phyloP scores from a whole-genome alignment of 2,888 invertebrate genomes.

The Amitus sp. region DNA sequence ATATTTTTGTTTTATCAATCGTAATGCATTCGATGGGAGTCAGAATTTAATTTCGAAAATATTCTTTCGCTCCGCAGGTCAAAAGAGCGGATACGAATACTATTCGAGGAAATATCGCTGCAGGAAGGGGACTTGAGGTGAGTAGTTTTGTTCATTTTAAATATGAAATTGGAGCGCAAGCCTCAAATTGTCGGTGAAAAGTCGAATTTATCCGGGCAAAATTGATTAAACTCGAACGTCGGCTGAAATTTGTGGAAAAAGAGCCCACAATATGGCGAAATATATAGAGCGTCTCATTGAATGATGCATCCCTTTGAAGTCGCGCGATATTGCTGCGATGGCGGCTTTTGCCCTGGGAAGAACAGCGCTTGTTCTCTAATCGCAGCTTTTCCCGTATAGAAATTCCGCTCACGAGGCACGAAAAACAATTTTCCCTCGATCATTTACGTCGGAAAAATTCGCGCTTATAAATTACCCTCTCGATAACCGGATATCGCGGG shows the following conservation, averaged over 20 bases:
- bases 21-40: no score
- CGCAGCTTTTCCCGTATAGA: background rate
- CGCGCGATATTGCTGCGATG: constrained; percentile 6
- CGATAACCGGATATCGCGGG: background rate
- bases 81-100: constrained; percentile 81
- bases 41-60: constrained; percentile 32
- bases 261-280: constrained; percentile 2
- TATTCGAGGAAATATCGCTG: constrained; percentile 83
- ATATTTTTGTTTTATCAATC: no score
- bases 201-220: background rate
- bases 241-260: constrained; percentile 21
- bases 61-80: constrained; percentile 67
- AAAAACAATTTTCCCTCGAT: background rate
- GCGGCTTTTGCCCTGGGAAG: constrained; percentile 2
- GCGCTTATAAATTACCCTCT: background rate
- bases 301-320: constrained; percentile 27
- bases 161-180: no score
- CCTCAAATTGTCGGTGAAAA: no score
- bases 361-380: constrained; percentile 9
- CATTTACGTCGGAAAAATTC: background rate
- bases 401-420: background rate
- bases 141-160: constrained; percentile 42
- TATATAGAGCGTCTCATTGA: constrained; percentile 13
- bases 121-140: constrained; percentile 84
- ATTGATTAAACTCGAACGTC: constrained; percentile 25